Conservation (phyloP, 2,888 invertebrate species). For the Deilephila porcellus region DNA sequence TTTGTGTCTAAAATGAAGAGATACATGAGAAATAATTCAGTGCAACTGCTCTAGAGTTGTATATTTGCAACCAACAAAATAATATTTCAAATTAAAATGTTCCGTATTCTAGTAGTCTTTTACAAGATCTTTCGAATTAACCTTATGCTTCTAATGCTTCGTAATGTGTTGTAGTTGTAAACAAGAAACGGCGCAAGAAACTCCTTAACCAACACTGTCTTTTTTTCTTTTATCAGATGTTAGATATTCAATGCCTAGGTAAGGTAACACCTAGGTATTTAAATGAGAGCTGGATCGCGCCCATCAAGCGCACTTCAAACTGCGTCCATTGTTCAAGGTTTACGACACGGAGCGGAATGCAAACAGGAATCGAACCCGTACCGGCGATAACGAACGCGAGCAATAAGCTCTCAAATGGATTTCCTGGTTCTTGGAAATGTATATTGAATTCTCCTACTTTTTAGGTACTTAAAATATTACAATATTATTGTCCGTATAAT, state of each 20-base stretch:
- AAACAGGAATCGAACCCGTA: constrained; percentile 70
- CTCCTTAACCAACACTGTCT: not conserved
- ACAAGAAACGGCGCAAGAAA: too few relatives aligned
- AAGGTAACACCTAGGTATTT: not conserved
- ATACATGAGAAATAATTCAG: too few relatives aligned
- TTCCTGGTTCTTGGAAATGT: constrained; percentile 31
- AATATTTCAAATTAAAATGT: too few relatives aligned
- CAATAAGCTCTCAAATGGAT: constrained; percentile 12
- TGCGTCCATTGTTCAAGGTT: constrained; percentile 64
- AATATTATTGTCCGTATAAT: too few relatives aligned
- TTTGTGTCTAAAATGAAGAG: too few relatives aligned
- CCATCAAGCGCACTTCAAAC: constrained; percentile 36
- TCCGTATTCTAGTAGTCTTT: too few relatives aligned
- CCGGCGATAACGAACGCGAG: constrained; percentile 56
- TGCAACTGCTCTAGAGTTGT: too few relatives aligned
- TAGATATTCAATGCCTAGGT: too few relatives aligned
- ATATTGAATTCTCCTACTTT: not conserved
- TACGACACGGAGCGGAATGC: constrained; percentile 68
- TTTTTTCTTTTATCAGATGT: not conserved
- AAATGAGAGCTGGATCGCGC: constrained; percentile 3
- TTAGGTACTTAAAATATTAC: not conserved
- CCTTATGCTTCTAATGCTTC: too few relatives aligned
- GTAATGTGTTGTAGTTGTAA: too few relatives aligned
- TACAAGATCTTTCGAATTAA: too few relatives aligned
- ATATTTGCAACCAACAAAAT: too few relatives aligned